Percentiles rank a stretch among this genome's conserved stretches.
phyloP scores from a whole-genome alignment of 1,140 invertebrate genomes.

The Agrypnia vestita region DNA sequence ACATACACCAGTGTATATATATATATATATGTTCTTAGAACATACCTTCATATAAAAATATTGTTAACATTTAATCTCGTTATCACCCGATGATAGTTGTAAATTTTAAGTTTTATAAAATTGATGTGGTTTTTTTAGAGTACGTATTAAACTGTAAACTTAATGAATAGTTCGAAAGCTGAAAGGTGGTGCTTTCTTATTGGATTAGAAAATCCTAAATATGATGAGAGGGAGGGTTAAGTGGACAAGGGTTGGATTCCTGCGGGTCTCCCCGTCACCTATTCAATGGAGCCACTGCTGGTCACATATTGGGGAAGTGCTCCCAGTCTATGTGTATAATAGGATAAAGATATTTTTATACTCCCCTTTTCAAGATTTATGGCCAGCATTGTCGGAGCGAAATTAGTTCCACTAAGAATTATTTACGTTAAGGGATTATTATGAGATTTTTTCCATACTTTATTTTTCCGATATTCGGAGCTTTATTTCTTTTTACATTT shows the following conservation, averaged over 20 bases:
- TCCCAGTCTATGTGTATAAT: slow-evolving; percentile 55
- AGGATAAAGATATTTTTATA: slow-evolving; percentile 59
- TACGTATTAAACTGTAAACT: no score
- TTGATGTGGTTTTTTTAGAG: no score
- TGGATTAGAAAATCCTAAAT: neutral
- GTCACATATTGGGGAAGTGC: slow-evolving; percentile 54
- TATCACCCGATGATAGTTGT: no score
- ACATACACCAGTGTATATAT: no score
- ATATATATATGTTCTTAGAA: no score
- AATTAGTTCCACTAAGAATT: slow-evolving; percentile 56
- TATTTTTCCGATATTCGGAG: slow-evolving; percentile 8
- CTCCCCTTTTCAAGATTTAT: slow-evolving; percentile 51
- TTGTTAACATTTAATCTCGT: no score
- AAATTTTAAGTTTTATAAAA: no score
- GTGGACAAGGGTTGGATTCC: slow-evolving; percentile 5
- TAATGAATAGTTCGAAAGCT: no score
- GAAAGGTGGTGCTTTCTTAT: no score
- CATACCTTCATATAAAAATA: no score
- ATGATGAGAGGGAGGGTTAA: slow-evolving; percentile 4
- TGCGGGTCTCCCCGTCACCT: slow-evolving; percentile 40
- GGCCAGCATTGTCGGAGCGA: slow-evolving; percentile 52
- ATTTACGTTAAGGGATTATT: slow-evolving; percentile 46
- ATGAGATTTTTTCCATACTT: slow-evolving; percentile 31
- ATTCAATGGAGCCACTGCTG: slow-evolving; percentile 48
- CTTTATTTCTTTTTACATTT: neutral